Base-by-base conservation (phyloP, 2,888 invertebrate species). In the Watsonalla cultraria region DNA sequence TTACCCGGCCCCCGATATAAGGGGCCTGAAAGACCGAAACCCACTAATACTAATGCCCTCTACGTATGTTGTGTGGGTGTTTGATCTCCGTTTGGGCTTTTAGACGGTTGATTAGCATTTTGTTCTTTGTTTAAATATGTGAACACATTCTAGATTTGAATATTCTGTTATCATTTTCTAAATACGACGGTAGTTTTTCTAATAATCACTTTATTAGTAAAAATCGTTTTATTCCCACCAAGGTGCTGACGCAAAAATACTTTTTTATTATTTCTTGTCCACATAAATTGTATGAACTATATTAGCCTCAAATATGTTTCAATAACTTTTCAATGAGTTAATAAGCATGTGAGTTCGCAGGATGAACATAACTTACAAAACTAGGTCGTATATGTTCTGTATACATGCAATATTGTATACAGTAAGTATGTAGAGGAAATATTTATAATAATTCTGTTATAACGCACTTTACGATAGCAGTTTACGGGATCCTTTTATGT, bases 21-120 rank as follows among this genome's bases (percentile, higher is more conserved):
- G 88, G 89, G 87, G 88, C 82, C 84, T 85, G 71, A 85, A 87
- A 86, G 86, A 86, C 89, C 89, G 89, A 90, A 90, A 80, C 86
- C 81, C 76, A 86, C 89, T 90, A 90, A 90, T 90, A 89, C 90
- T 90, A 88, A 89, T 90, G 88, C 83, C 82, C 85, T 83, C 78
- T 79, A 81, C 78, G 80, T 79, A 82, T 74, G 70, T 56, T 68
- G 69, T 62, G 64, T 60, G 61, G 66, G 61, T 64, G 66, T 64
- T 61, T 57, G 60, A 62, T 58, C 69, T 68, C 74, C 78, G 73
- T 74, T 78, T 72, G 68, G 62, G 67, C 67, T 64, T 68, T 63
- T 11, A 42, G 11, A 42, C 42, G 72, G 73, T 76, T 72, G 66
- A 60, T 70, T 63, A 66, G 60, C 64, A 61, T 71, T 72, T 74